Evolutionary conservation across 2,113 vertebrate species (phyloP).

Genomic region (Clarias macrocephalus): DNA sequence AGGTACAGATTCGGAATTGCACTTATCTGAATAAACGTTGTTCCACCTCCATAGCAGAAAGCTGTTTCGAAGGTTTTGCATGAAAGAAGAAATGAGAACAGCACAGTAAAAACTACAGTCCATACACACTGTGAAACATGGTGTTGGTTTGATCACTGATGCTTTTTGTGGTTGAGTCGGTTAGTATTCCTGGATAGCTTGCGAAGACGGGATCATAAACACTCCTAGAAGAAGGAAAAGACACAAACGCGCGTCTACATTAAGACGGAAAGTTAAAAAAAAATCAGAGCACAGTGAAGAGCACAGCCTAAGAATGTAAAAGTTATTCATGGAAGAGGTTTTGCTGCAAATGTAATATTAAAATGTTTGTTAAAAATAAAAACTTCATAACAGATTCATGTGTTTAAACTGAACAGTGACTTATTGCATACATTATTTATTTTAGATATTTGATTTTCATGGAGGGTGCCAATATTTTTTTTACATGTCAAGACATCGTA

Average conservation of each 20-base stretch:
- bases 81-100: background rate
- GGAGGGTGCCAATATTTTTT: background rate
- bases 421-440: background rate
- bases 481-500: background rate
- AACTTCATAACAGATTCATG: background rate
- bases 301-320: background rate
- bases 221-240: background rate
- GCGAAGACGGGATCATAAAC: background rate
- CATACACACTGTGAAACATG: background rate
- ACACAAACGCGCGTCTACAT: background rate
- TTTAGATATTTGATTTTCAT: background rate
- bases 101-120: background rate
- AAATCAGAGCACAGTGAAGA: background rate
- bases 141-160: background rate
- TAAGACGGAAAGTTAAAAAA: background rate
- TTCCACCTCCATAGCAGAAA: background rate
- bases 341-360: background rate
- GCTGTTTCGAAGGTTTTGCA: background rate
- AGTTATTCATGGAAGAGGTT: background rate
- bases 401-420: background rate
- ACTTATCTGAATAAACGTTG: background rate
- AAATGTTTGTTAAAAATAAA: background rate
- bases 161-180: background rate
- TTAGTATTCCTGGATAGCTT: background rate
- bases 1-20: background rate